Conservation (phyloP, 2,113 vertebrate genomes). For the Gobio gobio region DNA sequence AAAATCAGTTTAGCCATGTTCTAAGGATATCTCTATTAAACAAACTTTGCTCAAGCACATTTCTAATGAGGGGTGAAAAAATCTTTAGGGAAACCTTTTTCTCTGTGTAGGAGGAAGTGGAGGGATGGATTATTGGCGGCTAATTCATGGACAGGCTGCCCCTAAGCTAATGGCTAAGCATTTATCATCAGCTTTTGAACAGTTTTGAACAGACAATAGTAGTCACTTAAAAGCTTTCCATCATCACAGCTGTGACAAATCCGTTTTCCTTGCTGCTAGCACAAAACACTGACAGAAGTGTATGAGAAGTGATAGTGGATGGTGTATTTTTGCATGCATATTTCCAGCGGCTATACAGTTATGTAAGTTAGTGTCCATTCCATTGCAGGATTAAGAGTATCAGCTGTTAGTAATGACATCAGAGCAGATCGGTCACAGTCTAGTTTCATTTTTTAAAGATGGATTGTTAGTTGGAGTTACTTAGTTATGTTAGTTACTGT, state of each 20-base stretch:
- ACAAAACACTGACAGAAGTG: not conserved
- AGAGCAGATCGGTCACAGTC: not conserved
- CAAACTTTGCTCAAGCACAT: not conserved
- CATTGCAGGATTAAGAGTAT: not conserved
- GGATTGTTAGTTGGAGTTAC: not conserved
- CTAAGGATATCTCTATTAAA: not conserved
- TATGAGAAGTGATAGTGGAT: not conserved
- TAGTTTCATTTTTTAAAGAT: conserved; percentile 2
- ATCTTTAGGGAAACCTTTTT: not conserved
- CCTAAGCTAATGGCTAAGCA: conserved; percentile 6
- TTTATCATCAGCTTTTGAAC: conserved; percentile 11
- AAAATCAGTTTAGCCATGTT: not conserved
- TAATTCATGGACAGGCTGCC: not conserved
- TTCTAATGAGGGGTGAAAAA: not conserved
- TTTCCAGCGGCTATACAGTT: not conserved
- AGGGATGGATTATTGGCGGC: not conserved
- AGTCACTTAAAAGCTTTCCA: conserved; percentile 20
- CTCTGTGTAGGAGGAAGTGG: conserved; percentile 3
- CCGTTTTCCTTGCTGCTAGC: conserved; percentile 7
- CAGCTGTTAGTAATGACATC: not conserved
- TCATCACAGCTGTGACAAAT: conserved; percentile 1
- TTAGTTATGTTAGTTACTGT: too few species aligned
- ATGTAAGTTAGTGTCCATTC: not conserved
- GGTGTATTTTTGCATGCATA: not conserved
- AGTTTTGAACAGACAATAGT: conserved; percentile 24